Conservation (phyloP, 2,888 invertebrate genomes). For the Phaonia tiefii region DNA sequence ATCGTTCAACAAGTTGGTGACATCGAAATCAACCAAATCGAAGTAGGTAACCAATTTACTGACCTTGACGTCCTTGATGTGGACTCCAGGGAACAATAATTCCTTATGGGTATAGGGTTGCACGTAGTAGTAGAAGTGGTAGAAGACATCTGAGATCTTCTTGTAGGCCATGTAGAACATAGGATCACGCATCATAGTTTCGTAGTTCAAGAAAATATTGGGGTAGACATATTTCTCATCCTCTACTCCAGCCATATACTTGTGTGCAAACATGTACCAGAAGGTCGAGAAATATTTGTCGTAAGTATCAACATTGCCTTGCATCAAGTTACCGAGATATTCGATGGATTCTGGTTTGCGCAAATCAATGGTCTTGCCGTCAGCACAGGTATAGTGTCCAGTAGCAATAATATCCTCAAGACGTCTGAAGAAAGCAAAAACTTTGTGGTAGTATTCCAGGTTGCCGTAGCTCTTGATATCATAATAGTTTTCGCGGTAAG, state of each 20-base stretch:
- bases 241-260: conserved; percentile 74
- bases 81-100: conserved; percentile 83
- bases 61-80: conserved; percentile 83
- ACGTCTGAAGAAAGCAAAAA: conserved; percentile 80
- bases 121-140: conserved; percentile 83
- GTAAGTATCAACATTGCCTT: conserved; percentile 81
- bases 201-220: conserved; percentile 84
- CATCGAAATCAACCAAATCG: conserved; percentile 84
- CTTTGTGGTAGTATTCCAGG: conserved; percentile 71
- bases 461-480: conserved; percentile 74
- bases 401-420: conserved; percentile 81
- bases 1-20: conserved; percentile 76
- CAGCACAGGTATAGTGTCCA: conserved; percentile 76
- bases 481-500: conserved; percentile 82
- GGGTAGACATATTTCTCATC: conserved; percentile 76
- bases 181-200: conserved; percentile 87
- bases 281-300: conserved; percentile 76
- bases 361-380: conserved; percentile 82
- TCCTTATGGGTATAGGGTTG: conserved; percentile 84
- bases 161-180: conserved; percentile 87
- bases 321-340: conserved; percentile 84
- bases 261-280: conserved; percentile 73
- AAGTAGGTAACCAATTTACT: conserved; percentile 85
- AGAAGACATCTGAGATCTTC: conserved; percentile 82
- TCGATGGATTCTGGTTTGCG: conserved; percentile 84